A percentile compares a stretch with the other conserved stretches of the same genome.
These are phyloP conservation scores for Pharmacophagus antenor DNA, from an alignment of 2,888 invertebrate species.

Conservation along the genomic window DNA sequence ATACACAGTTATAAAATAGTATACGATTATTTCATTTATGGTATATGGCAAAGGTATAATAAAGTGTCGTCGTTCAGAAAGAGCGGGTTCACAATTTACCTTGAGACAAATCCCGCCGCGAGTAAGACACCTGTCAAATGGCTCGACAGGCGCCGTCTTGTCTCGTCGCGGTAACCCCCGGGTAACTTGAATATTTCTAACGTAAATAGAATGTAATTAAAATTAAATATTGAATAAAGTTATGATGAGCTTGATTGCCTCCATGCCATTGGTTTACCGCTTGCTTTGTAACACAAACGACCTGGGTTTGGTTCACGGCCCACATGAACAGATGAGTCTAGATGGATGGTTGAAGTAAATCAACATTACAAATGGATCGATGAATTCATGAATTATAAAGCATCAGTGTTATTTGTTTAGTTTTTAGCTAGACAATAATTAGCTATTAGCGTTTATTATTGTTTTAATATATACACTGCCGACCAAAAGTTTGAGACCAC, in stretches of 20 bases:
- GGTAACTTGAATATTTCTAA: slow-evolving; percentile 70
- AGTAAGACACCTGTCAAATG: slow-evolving; percentile 73
- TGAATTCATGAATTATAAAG: too few relatives aligned
- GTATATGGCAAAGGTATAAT: neutral
- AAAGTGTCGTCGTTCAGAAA: slow-evolving; percentile 15
- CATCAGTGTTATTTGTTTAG: too few relatives aligned
- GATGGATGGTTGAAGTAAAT: too few relatives aligned
- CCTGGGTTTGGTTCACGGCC: too few relatives aligned
- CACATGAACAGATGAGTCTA: too few relatives aligned
- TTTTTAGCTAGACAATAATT: too few relatives aligned
- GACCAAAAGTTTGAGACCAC: too few relatives aligned
- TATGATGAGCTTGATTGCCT: neutral
- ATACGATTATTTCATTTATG: neutral
- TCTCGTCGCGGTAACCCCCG: slow-evolving; percentile 52
- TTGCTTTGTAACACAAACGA: too few relatives aligned
- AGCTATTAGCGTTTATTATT: too few relatives aligned
- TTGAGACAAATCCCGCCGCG: slow-evolving; percentile 66
- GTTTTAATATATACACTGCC: too few relatives aligned
- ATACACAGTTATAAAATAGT: neutral
- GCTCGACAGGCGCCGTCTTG: slow-evolving; percentile 59
- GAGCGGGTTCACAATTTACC: slow-evolving; percentile 57
- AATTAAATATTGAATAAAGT: slow-evolving; percentile 47
- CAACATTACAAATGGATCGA: too few relatives aligned
- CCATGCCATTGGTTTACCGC: too few relatives aligned
- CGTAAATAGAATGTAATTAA: slow-evolving; percentile 72